Conservation (phyloP, 2,113 vertebrate species). For the Equus quagga region DNA sequence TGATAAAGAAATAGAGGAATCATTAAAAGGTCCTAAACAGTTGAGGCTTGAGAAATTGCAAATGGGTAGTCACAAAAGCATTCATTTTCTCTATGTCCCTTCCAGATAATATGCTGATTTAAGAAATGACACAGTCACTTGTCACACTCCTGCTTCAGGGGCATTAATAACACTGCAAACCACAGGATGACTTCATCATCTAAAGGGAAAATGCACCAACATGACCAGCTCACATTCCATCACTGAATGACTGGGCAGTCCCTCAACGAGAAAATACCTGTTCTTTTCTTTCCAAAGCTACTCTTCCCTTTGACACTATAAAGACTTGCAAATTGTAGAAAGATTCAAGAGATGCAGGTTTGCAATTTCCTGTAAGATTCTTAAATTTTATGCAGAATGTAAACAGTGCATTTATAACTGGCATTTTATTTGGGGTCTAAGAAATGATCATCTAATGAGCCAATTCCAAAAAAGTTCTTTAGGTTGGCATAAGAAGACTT, state of each 20-base stretch:
- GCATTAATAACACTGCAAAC: no score
- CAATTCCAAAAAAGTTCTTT: background rate
- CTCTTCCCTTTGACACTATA: background rate
- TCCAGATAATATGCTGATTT: background rate
- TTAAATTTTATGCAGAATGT: background rate
- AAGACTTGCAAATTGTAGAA: background rate
- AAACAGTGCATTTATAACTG: background rate
- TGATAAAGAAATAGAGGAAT: slow-evolving; percentile 72
- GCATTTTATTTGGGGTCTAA: background rate
- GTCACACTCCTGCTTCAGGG: background rate
- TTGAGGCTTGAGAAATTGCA: background rate
- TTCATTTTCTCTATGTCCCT: background rate
- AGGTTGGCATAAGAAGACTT: background rate
- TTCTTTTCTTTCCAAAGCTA: background rate
- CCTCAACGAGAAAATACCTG: background rate
- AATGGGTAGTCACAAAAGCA: background rate
- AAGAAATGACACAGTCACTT: background rate
- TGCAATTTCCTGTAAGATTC: background rate
- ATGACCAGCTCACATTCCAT: background rate
- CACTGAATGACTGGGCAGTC: background rate
- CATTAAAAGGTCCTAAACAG: background rate
- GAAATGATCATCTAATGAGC: background rate
- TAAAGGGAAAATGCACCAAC: background rate
- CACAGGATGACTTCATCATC: background rate
- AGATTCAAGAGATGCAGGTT: background rate